Evolutionary conservation across 2,888 invertebrate genomes (phyloP).

Genomic region (Chalcosyrphus nemorum): DNA sequence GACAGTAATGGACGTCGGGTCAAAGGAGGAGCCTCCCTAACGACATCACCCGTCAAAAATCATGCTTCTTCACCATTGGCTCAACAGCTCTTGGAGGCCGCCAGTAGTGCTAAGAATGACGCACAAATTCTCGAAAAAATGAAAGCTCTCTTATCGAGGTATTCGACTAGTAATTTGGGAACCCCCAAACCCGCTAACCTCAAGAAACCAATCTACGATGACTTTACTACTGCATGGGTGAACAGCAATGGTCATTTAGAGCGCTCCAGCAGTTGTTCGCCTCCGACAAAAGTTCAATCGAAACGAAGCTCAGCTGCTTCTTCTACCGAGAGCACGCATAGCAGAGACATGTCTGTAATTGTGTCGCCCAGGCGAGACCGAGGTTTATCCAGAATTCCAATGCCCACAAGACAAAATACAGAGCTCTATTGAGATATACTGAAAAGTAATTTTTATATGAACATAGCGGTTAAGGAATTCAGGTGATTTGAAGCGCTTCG

Average conservation of each 20-base stretch:
- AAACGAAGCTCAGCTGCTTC: slow-evolving; percentile 81
- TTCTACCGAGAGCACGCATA: slow-evolving; percentile 80
- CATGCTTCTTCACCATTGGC: slow-evolving; percentile 86
- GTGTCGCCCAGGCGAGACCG: slow-evolving; percentile 80
- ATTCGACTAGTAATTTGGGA: slow-evolving; percentile 80
- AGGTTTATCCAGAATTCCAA: slow-evolving; percentile 81
- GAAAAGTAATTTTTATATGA: slow-evolving; percentile 34
- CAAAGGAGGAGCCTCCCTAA: slow-evolving; percentile 80
- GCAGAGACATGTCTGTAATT: slow-evolving; percentile 76
- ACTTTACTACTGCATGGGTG: slow-evolving; percentile 88
- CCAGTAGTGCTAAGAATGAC: slow-evolving; percentile 88
- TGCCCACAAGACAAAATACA: slow-evolving; percentile 80
- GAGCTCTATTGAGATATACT: slow-evolving; percentile 80
- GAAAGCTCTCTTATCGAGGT: slow-evolving; percentile 86
- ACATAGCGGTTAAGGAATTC: slow-evolving; percentile 35
- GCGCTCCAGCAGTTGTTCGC: slow-evolving; percentile 84
- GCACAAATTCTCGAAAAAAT: slow-evolving; percentile 88
- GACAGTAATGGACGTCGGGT: slow-evolving; percentile 83
- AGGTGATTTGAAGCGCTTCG: slow-evolving; percentile 22
- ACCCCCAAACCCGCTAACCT: slow-evolving; percentile 73
- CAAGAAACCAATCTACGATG: slow-evolving; percentile 84
- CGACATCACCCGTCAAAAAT: slow-evolving; percentile 83
- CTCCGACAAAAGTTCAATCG: slow-evolving; percentile 79
- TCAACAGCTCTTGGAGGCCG: slow-evolving; percentile 88
- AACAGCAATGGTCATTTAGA: slow-evolving; percentile 87